phyloP scores from a whole-genome alignment of 2,113 vertebrate species.

The Daphoenositta chrysoptera region DNA sequence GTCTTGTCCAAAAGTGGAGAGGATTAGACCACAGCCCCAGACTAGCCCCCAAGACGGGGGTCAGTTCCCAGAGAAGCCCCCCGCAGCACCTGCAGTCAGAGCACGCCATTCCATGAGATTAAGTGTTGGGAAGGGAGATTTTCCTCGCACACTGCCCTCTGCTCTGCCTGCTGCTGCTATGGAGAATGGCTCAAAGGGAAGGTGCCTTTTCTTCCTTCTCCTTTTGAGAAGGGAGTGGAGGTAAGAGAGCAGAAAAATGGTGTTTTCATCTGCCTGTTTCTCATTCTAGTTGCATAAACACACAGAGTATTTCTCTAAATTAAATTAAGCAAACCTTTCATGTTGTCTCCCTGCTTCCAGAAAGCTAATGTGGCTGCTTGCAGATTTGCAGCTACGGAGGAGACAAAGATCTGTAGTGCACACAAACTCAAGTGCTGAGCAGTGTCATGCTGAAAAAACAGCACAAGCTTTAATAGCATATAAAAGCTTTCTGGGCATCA shows the following conservation, averaged over 20 bases:
- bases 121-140: neutral
- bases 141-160: neutral
- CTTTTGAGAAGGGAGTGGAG: neutral
- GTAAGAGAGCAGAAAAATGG: neutral
- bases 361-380: neutral
- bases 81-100: neutral
- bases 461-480: neutral
- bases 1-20: neutral
- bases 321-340: slow-evolving; percentile 29
- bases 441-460: neutral
- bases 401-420: neutral
- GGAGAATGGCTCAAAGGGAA: neutral
- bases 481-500: slow-evolving; percentile 27
- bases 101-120: rapidly evolving
- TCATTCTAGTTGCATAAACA: slow-evolving; percentile 1
- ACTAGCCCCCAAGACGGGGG: neutral
- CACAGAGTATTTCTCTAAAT: neutral
- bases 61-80: neutral
- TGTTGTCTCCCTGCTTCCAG: neutral
- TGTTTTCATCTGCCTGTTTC: neutral
- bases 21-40: neutral
- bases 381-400: neutral
- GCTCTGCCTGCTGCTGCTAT: neutral
- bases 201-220: neutral
- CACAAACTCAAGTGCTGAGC: neutral